phyloP scores from a whole-genome alignment of 2,113 vertebrate species.

The Malaclemys terrapin region DNA sequence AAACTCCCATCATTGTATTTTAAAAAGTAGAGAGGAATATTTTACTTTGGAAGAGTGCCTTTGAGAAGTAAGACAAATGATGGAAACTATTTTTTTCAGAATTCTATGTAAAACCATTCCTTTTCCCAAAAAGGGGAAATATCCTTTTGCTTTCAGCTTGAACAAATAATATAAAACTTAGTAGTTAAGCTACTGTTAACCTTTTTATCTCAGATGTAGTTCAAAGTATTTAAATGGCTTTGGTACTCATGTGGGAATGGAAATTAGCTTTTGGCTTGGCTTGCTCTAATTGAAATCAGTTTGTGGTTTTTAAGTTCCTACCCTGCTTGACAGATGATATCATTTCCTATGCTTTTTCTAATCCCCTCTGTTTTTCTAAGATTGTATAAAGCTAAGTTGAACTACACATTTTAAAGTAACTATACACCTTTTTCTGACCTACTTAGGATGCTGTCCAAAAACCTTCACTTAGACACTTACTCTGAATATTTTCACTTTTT shows the following conservation, averaged over 20 bases:
- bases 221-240: slow-evolving; percentile 78
- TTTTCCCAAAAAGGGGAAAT: slow-evolving; percentile 63
- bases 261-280: slow-evolving; percentile 85
- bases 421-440: slow-evolving; percentile 77
- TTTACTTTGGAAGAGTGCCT: slow-evolving; percentile 48
- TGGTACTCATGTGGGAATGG: slow-evolving; percentile 85
- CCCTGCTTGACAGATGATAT: slow-evolving; percentile 84
- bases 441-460: slow-evolving; percentile 71
- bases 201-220: slow-evolving; percentile 75
- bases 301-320: slow-evolving; percentile 83
- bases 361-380: slow-evolving; percentile 83
- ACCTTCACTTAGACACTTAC: slow-evolving; percentile 50
- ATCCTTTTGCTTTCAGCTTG: slow-evolving; percentile 58
- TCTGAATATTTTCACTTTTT: slow-evolving; percentile 60
- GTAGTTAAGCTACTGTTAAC: slow-evolving; percentile 73
- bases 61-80: slow-evolving; percentile 57
- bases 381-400: slow-evolving; percentile 78
- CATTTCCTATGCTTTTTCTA: slow-evolving; percentile 86
- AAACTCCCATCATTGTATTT: slow-evolving; percentile 40
- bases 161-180: slow-evolving; percentile 68
- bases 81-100: slow-evolving; percentile 23
- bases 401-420: slow-evolving; percentile 77
- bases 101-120: slow-evolving; percentile 43
- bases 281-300: slow-evolving; percentile 86
- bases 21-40: slow-evolving; percentile 43